phyloP scores from a whole-genome alignment of 2,797 vertebrate genomes.

The Brachymystax lenok region DNA sequence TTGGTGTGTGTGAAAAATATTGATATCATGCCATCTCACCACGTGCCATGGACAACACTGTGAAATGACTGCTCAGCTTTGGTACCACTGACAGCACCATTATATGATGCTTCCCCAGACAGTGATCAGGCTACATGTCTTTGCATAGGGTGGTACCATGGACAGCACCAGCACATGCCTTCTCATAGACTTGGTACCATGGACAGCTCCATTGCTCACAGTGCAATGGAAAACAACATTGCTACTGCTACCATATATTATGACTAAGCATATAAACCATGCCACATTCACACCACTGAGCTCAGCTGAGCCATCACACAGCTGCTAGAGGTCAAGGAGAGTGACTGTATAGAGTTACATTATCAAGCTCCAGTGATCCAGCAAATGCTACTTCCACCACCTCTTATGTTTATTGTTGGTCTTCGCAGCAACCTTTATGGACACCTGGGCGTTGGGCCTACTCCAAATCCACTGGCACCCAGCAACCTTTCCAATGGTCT shows the following conservation, averaged over 20 bases:
- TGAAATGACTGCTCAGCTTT: no score
- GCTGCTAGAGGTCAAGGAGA: background rate
- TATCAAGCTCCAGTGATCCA: conserved; percentile 26
- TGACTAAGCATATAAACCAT: background rate
- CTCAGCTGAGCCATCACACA: background rate
- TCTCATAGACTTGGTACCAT: conserved; percentile 23
- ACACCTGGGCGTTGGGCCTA: conserved; percentile 51
- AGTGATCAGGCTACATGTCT: no score
- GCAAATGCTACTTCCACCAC: conserved; percentile 33
- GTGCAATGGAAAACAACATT: background rate
- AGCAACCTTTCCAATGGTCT: conserved; percentile 28
- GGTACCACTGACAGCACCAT: conserved; percentile 24
- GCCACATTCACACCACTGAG: background rate
- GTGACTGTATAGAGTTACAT: conserved; percentile 31
- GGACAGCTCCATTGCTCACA: conserved; percentile 31
- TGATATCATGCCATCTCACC: no score
- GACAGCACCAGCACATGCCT: background rate
- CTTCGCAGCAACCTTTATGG: conserved; percentile 41
- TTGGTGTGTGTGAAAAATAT: background rate
- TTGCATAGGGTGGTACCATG: background rate
- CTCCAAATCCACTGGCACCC: conserved; percentile 45
- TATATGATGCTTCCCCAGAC: background rate
- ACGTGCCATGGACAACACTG: no score
- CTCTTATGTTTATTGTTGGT: conserved; percentile 32
- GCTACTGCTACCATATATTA: background rate